Conservation (phyloP, 2,797 vertebrate species). For the Helarctos malayanus region DNA sequence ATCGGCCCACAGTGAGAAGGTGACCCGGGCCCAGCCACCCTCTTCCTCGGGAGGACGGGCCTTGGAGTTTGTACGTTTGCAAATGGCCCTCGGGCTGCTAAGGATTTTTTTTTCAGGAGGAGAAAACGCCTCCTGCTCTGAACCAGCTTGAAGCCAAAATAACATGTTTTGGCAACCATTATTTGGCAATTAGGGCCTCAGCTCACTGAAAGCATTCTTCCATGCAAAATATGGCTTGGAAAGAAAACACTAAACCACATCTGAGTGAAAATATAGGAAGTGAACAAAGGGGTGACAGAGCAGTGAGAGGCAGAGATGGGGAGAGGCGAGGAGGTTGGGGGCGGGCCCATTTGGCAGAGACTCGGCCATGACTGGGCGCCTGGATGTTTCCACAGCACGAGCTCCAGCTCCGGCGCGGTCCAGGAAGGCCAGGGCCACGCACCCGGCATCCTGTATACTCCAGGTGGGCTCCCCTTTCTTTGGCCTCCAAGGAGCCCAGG, state of each 20-base stretch:
- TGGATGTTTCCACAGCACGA: not conserved
- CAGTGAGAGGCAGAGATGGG: conserved; percentile 4
- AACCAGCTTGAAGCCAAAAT: conserved; percentile 81
- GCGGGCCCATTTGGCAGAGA: not conserved
- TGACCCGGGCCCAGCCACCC: not conserved
- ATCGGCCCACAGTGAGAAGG: not conserved
- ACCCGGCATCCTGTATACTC: rapidly evolving
- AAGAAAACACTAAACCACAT: conserved; percentile 83
- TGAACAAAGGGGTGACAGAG: conserved; percentile 72
- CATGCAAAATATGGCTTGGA: conserved; percentile 82
- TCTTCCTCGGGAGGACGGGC: not conserved
- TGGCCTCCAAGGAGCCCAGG: not conserved
- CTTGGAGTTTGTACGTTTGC: not conserved
- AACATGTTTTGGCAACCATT: conserved; percentile 85
- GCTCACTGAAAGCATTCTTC: conserved; percentile 84
- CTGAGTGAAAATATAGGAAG: conserved; percentile 81
- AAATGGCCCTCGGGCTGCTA: conserved; percentile 74
- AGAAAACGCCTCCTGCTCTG: conserved; percentile 66
- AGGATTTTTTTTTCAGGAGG: not conserved
- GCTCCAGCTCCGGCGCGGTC: not conserved
- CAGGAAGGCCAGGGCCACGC: not conserved
- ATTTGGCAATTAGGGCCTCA: conserved; percentile 84
- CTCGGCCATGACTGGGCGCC: not conserved
- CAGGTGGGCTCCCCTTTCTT: not conserved
- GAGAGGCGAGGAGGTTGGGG: not conserved